Evolutionary conservation across 1,140 invertebrate species (phyloP).

Genomic region (Spodoptera litura): DNA sequence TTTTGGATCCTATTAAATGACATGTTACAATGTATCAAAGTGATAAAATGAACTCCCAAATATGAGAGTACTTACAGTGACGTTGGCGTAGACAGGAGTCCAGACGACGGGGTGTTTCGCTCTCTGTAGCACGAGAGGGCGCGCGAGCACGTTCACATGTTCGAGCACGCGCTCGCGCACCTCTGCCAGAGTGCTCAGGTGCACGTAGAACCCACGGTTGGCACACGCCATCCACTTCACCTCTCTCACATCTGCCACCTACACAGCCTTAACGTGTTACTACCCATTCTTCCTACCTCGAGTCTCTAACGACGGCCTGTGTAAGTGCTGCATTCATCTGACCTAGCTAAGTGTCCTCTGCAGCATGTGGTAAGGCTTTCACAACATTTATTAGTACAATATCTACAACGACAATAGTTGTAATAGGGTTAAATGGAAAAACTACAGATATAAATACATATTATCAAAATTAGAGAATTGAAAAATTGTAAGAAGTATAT

Average conservation of each 20-base stretch:
- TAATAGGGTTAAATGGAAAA: background rate
- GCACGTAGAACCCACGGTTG: constrained; percentile 97
- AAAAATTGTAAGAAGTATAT: background rate
- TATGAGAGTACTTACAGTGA: constrained; percentile 88
- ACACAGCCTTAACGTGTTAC: constrained; percentile 31
- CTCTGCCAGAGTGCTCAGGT: constrained; percentile 96
- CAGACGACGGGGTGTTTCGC: constrained; percentile 94
- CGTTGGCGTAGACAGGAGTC: constrained; percentile 97
- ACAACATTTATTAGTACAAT: constrained; percentile 19
- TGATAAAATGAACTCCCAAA: background rate
- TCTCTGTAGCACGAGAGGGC: constrained; percentile 93
- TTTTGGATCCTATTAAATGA: constrained; percentile 90
- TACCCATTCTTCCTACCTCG: background rate
- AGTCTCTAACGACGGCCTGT: background rate
- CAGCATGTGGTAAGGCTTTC: constrained; percentile 12
- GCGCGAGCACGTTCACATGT: constrained; percentile 96
- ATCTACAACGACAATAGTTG: constrained; percentile 11
- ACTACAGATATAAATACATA: background rate
- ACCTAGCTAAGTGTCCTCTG: constrained; percentile 33
- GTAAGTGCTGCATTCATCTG: constrained; percentile 35
- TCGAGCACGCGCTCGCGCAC: constrained; percentile 97
- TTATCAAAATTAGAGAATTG: background rate
- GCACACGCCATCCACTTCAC: constrained; percentile 99
- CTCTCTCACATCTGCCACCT: constrained; percentile 91
- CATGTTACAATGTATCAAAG: background rate